Evolutionary conservation across 2,113 vertebrate genomes (phyloP).

Genomic region (Austrofundulus limnaeus): DNA sequence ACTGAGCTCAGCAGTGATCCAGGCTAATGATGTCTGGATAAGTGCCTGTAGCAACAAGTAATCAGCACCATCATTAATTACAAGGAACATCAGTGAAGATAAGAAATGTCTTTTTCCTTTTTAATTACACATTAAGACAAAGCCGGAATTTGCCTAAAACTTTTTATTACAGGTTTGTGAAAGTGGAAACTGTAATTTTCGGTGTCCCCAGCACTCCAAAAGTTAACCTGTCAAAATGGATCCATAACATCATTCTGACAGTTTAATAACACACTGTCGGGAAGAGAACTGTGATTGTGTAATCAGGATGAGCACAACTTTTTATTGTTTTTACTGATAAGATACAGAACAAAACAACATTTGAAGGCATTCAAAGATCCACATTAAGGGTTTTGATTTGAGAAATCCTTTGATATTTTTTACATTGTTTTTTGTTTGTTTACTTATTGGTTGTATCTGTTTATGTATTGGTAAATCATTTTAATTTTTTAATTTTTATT

Average conservation of each 20-base stretch:
- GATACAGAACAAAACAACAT: not conserved
- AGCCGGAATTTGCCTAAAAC: not conserved
- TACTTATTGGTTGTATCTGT: not conserved
- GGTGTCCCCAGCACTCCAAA: conserved; percentile 1
- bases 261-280: not conserved
- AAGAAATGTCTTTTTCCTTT: conserved; percentile 5
- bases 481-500: no score
- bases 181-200: not conserved
- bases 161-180: not conserved
- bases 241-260: no score
- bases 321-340: no score
- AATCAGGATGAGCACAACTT: not conserved
- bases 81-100: not conserved
- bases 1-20: conserved; percentile 17
- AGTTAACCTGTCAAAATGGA: not conserved
- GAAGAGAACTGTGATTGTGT: not conserved
- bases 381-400: not conserved
- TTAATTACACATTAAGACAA: conserved; percentile 6
- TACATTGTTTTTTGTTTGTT: no score
- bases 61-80: conserved; percentile 2
- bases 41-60: conserved; percentile 5
- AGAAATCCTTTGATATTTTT: not conserved
- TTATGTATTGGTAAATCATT: no score
- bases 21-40: not conserved
- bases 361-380: not conserved